These are phyloP conservation scores for Cataglyphis cursor DNA, from an alignment of 2,888 invertebrate species.

Conservation along the genomic window DNA sequence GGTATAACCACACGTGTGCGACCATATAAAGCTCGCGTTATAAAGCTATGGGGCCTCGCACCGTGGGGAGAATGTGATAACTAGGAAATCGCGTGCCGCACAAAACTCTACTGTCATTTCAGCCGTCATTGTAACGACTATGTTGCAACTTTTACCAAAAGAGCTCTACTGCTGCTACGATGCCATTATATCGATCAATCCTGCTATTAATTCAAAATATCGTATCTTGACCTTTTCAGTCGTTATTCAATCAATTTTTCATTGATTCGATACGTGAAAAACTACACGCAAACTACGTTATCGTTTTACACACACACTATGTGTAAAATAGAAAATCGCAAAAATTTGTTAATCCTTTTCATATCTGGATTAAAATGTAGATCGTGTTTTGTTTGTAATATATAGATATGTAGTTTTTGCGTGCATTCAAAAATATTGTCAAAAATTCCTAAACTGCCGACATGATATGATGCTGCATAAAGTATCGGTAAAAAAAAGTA, in stretches of 20 bases:
- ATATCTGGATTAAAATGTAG: background rate
- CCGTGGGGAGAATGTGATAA: conserved; percentile 29
- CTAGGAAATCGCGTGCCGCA: conserved; percentile 48
- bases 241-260: conserved; percentile 3
- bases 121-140: conserved; percentile 25
- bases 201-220: conserved; percentile 20
- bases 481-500: background rate
- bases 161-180: background rate
- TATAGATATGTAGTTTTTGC: background rate
- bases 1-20: conserved; percentile 32
- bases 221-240: conserved; percentile 34
- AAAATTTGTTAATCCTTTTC: background rate
- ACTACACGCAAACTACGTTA: background rate
- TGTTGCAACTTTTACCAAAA: conserved; percentile 28
- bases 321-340: background rate
- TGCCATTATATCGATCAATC: conserved; percentile 26
- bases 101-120: conserved; percentile 42
- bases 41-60: conserved; percentile 33
- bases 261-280: background rate
- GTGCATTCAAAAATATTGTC: background rate
- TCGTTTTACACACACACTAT: background rate
- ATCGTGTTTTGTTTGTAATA: background rate
- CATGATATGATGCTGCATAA: background rate
- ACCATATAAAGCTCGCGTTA: conserved; percentile 27
- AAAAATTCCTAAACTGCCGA: background rate